Evolutionary conservation across 2,888 invertebrate genomes (phyloP).

Genomic region (Toxonevra muliebris): DNA sequence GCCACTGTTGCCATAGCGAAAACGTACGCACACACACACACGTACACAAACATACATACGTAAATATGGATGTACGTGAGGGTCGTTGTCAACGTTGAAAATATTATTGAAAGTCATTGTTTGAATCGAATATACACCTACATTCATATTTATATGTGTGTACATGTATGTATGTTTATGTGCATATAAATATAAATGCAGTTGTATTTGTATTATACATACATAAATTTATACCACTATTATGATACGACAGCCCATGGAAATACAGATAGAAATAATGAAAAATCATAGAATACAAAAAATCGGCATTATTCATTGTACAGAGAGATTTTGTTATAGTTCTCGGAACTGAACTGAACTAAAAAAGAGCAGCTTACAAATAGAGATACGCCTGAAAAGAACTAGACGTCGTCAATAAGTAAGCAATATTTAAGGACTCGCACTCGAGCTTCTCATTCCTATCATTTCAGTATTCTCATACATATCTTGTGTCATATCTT

Average conservation of each 20-base stretch:
- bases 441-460: too few relatives aligned
- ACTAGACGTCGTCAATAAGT: too few relatives aligned
- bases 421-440: too few relatives aligned
- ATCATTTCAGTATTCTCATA: too few relatives aligned
- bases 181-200: not conserved
- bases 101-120: too few relatives aligned
- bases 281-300: not conserved
- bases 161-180: not conserved
- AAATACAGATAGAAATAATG: not conserved
- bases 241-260: not conserved
- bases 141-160: not conserved
- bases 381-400: too few relatives aligned
- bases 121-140: not conserved
- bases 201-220: not conserved
- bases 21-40: not conserved
- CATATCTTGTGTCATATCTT: too few relatives aligned
- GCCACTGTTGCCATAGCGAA: conserved; percentile 57
- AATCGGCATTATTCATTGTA: not conserved
- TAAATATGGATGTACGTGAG: conserved; percentile 46
- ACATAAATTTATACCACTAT: not conserved
- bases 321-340: not conserved
- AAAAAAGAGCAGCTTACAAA: too few relatives aligned
- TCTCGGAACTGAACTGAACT: too few relatives aligned
- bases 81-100: conserved; percentile 40
- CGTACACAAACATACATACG: too few relatives aligned